These are phyloP conservation scores for Vimba vimba DNA, from an alignment of 2,113 vertebrate genomes.

Conservation along the genomic window DNA sequence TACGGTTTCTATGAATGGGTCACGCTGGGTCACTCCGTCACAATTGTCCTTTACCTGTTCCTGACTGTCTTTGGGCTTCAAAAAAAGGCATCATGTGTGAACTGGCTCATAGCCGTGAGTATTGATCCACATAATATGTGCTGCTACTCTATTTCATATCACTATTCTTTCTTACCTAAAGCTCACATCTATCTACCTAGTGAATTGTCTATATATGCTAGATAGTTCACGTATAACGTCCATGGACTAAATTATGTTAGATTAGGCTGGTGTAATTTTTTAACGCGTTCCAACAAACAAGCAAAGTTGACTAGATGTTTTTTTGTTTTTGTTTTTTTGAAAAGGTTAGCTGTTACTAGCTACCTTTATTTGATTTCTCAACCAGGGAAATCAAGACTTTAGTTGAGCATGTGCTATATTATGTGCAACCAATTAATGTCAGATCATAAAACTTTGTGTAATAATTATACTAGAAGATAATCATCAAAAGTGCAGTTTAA, in stretches of 20 bases:
- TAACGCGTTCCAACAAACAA: neutral
- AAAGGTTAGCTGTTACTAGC: neutral
- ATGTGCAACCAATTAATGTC: neutral
- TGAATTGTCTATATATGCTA: neutral
- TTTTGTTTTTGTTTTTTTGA: too few relatives aligned
- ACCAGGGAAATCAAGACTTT: neutral
- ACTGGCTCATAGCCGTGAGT: conserved; percentile 82
- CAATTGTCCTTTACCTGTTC: conserved; percentile 81
- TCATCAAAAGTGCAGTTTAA: neutral
- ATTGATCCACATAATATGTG: neutral
- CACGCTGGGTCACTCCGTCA: conserved; percentile 78
- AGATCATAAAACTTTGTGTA: neutral
- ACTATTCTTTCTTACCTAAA: neutral
- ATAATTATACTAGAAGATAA: neutral
- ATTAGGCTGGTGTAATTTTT: neutral
- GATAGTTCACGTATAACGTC: neutral
- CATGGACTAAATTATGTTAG: neutral
- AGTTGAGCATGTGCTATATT: neutral
- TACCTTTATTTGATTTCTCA: too few relatives aligned
- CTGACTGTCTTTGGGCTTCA: conserved; percentile 65
- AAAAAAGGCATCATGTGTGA: conserved; percentile 61
- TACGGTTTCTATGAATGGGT: conserved; percentile 81
- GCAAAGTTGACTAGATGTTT: neutral
- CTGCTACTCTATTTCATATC: neutral
- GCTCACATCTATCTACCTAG: neutral